These are phyloP conservation scores for Columba guinea DNA, from an alignment of 2,797 vertebrate species.

Conservation along the genomic window DNA sequence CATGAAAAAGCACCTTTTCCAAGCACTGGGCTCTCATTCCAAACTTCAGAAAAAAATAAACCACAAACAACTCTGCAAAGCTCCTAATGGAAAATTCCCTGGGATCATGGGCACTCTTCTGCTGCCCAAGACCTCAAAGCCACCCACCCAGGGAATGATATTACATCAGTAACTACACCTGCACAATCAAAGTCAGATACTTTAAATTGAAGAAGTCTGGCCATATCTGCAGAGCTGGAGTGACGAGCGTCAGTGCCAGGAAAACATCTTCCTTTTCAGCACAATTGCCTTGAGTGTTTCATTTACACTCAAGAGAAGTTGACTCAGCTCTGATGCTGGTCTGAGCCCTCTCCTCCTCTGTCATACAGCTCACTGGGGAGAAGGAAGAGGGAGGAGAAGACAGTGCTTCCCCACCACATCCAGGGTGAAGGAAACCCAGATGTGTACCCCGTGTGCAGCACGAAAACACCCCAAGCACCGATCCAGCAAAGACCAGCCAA, in stretches of 20 bases:
- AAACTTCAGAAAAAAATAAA: background rate
- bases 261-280: background rate
- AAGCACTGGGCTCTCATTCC: background rate
- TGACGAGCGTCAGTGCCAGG: background rate
- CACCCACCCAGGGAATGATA: background rate
- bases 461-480: rapidly evolving
- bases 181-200: background rate
- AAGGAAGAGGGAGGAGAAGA: background rate
- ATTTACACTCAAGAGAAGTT: background rate
- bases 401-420: background rate
- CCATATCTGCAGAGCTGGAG: background rate
- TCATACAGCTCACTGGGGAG: background rate
- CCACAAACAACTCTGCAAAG: background rate
- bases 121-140: background rate
- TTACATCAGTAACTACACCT: background rate
- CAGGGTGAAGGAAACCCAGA: background rate
- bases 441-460: rapidly evolving
- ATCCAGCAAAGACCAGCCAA: background rate
- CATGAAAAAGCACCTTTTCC: background rate
- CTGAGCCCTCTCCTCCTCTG: background rate
- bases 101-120: background rate
- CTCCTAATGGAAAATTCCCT: background rate
- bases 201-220: background rate
- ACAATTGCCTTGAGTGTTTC: background rate
- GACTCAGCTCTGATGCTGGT: rapidly evolving